Evolutionary conservation across 2,113 vertebrate species (phyloP).

Genomic region (Cairina moschata): DNA sequence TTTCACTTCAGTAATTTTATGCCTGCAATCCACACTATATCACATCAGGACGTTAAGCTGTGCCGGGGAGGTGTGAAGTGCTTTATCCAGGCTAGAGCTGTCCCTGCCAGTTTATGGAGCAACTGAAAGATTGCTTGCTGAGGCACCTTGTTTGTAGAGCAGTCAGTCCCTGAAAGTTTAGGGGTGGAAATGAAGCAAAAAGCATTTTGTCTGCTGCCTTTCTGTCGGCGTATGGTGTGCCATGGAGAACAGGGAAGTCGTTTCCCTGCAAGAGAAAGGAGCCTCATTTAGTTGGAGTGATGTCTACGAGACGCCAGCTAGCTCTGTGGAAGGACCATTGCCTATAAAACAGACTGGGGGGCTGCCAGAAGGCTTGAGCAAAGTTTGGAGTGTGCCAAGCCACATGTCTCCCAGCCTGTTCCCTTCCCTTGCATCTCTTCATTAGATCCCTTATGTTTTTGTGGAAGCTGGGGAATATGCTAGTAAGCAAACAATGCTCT

Average conservation of each 20-base stretch:
- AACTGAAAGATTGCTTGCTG: background rate
- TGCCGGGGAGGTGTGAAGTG: background rate
- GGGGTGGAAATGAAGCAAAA: background rate
- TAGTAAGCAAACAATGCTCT: background rate
- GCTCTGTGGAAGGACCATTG: background rate
- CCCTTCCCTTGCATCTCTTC: background rate
- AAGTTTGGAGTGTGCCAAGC: background rate
- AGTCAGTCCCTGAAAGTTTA: background rate
- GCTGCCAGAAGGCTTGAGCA: background rate
- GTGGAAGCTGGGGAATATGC: background rate
- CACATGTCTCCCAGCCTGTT: background rate
- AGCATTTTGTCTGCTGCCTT: background rate
- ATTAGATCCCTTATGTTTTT: background rate
- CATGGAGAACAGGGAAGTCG: background rate
- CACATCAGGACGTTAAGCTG: background rate
- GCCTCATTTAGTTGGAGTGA: background rate
- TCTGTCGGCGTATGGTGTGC: accelerated
- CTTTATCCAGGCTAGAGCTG: background rate
- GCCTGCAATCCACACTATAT: background rate
- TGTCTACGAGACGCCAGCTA: background rate
- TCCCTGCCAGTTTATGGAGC: background rate
- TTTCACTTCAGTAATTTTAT: background rate
- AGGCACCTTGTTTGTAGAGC: background rate
- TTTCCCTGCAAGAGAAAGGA: conserved; percentile 3
- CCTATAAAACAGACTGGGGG: background rate